Conservation (phyloP, 2,888 invertebrate species). For the Silvanus unidentatus region DNA sequence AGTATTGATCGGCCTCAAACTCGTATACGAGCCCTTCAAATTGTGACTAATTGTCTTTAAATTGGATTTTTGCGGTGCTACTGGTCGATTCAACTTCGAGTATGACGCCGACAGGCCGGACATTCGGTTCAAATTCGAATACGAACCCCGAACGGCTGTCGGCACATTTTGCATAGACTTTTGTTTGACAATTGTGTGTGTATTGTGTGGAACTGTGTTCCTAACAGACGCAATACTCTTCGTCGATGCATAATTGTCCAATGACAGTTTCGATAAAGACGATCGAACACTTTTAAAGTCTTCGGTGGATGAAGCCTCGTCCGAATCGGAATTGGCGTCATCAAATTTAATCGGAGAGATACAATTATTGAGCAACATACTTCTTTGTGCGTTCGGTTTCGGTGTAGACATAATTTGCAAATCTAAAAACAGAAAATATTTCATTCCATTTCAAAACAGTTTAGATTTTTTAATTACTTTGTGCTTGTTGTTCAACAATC, state of each 20-base stretch:
- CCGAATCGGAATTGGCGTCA: conserved; percentile 36
- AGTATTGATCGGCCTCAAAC: conserved; percentile 35
- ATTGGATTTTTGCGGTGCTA: conserved; percentile 22
- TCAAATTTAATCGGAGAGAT: conserved; percentile 37
- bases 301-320: conserved; percentile 35
- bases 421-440: conserved; percentile 24
- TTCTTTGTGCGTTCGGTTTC: conserved; percentile 24
- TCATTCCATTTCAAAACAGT: too few species aligned
- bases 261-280: conserved; percentile 25
- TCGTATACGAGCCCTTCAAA: conserved; percentile 41
- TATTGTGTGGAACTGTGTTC: conserved; percentile 15
- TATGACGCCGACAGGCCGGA: conserved; percentile 21
- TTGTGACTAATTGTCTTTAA: conserved; percentile 34
- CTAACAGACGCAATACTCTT: too few species aligned
- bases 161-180: conserved; percentile 20
- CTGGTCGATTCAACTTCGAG: conserved; percentile 19
- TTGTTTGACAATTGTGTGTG: conserved; percentile 21
- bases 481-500: conserved; percentile 41
- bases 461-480: conserved; percentile 35
- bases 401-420: conserved; percentile 44
- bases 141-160: conserved; percentile 17
- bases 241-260: conserved; percentile 25
- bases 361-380: conserved; percentile 27
- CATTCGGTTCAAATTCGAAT: conserved; percentile 21
- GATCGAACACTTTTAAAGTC: conserved; percentile 35